A percentile compares a stretch with the other conserved stretches of the same genome.
phyloP scores from a whole-genome alignment of 2,797 vertebrate genomes.

The Nothura maculosa region DNA sequence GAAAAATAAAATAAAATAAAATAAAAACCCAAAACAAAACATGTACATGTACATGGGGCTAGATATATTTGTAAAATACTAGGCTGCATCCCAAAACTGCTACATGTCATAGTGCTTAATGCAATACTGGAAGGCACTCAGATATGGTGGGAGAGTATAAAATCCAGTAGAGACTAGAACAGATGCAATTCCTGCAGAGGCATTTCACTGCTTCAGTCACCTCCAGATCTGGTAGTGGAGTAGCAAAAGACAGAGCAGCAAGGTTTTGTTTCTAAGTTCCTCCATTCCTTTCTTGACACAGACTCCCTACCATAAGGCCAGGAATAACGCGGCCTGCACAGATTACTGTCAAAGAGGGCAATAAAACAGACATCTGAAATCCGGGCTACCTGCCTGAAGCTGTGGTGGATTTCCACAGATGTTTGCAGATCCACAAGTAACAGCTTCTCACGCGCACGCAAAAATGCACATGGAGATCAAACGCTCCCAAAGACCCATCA shows the following conservation, averaged over 20 bases:
- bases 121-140: rapidly evolving
- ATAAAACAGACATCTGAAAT: background rate
- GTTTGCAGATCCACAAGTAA: background rate
- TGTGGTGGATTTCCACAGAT: background rate
- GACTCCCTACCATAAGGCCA: background rate
- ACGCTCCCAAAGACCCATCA: background rate
- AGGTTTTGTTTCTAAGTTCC: background rate
- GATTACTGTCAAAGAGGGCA: background rate
- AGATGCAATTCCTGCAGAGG: background rate
- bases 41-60: background rate
- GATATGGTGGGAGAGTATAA: too few species aligned
- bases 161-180: background rate
- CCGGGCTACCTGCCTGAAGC: background rate
- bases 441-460: rapidly evolving
- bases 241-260: background rate
- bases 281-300: background rate
- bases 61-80: background rate
- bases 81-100: background rate
- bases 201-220: background rate
- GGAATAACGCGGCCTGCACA: background rate
- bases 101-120: background rate
- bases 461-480: background rate
- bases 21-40: too few species aligned
- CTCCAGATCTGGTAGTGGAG: background rate
- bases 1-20: background rate